Conservation (phyloP, 2,797 vertebrate genomes). For the Enteromius trimaculatus region DNA sequence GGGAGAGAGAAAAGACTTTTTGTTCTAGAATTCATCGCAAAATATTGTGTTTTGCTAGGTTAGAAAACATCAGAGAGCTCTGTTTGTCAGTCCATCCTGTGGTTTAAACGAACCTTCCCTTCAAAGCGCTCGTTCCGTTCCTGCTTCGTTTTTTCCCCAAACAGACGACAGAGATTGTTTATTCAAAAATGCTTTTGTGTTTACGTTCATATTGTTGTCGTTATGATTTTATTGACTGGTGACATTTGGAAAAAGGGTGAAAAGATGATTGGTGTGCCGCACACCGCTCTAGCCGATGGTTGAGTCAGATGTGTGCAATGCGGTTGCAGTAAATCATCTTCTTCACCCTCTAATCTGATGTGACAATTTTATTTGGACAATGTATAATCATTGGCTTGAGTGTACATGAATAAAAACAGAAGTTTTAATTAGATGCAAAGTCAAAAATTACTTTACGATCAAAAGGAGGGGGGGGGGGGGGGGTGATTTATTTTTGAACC, state of each 20-base stretch:
- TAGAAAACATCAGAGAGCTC: slow-evolving; percentile 41
- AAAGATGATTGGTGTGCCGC: slow-evolving; percentile 61
- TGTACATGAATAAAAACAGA: slow-evolving; percentile 15
- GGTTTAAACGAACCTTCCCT: slow-evolving; percentile 76
- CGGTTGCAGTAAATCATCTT: slow-evolving; percentile 41
- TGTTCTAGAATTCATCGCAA: slow-evolving; percentile 20
- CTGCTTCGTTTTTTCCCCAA: slow-evolving; percentile 55
- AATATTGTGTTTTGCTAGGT: slow-evolving; percentile 45
- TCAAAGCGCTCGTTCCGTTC: slow-evolving; percentile 55
- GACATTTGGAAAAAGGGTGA: slow-evolving; percentile 65
- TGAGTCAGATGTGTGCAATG: slow-evolving; percentile 49
- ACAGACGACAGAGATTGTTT: slow-evolving; percentile 59
- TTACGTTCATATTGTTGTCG: slow-evolving; percentile 79
- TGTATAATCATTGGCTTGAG: slow-evolving; percentile 40
- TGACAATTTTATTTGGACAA: slow-evolving; percentile 51
- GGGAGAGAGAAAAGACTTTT: slow-evolving; percentile 29
- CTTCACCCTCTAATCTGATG: slow-evolving; percentile 47
- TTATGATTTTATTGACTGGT: slow-evolving; percentile 80
- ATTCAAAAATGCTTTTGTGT: slow-evolving; percentile 75
- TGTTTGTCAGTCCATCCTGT: slow-evolving; percentile 39
- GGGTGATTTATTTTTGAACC: background rate
- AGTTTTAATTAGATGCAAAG: slow-evolving; percentile 15
- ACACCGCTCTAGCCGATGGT: slow-evolving; percentile 55
- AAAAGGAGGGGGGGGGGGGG: background rate
- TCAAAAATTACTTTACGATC: slow-evolving; percentile 12